phyloP scores from a whole-genome alignment of 1,140 invertebrate genomes.

The Ostrea denselamellosa region DNA sequence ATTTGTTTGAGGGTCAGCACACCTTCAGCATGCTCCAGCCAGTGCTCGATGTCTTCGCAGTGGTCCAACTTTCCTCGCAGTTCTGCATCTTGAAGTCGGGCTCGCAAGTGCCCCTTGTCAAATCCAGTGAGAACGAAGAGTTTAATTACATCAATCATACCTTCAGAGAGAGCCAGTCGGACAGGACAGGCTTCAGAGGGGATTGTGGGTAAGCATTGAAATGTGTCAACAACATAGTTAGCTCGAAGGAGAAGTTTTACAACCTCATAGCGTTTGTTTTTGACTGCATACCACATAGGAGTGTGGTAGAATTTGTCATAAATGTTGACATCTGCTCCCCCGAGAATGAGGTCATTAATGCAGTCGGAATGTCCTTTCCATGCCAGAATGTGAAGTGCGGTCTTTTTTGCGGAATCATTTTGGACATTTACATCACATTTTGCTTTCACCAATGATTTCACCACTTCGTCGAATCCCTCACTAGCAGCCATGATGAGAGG shows the following conservation, averaged over 20 bases:
- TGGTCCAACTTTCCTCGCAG: constrained; percentile 32
- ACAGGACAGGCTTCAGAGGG: constrained; percentile 62
- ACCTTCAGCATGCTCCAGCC: constrained; percentile 61
- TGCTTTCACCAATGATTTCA: constrained; percentile 62
- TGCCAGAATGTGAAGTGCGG: constrained; percentile 71
- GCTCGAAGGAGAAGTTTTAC: constrained; percentile 67
- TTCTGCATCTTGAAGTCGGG: constrained; percentile 53
- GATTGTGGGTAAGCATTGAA: constrained; percentile 57
- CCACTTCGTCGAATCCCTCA: constrained; percentile 72
- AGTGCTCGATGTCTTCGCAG: constrained; percentile 56
- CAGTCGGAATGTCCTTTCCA: constrained; percentile 73
- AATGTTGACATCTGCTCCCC: constrained; percentile 67
- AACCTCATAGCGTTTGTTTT: constrained; percentile 64
- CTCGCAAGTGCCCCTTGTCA: constrained; percentile 62
- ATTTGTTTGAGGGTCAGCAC: constrained; percentile 62
- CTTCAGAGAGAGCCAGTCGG: constrained; percentile 56
- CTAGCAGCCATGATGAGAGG: constrained; percentile 72
- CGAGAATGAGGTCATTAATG: constrained; percentile 66
- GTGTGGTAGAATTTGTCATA: constrained; percentile 61
- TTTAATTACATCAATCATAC: constrained; percentile 60
- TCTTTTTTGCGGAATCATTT: constrained; percentile 60
- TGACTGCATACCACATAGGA: constrained; percentile 72
- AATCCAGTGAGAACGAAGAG: constrained; percentile 70
- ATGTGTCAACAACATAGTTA: constrained; percentile 67
- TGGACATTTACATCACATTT: constrained; percentile 70